Percentiles rank a stretch among this genome's conserved stretches.
These are phyloP conservation scores for Leptura quadrifasciata DNA, from an alignment of 2,888 invertebrate genomes.

Conservation along the genomic window DNA sequence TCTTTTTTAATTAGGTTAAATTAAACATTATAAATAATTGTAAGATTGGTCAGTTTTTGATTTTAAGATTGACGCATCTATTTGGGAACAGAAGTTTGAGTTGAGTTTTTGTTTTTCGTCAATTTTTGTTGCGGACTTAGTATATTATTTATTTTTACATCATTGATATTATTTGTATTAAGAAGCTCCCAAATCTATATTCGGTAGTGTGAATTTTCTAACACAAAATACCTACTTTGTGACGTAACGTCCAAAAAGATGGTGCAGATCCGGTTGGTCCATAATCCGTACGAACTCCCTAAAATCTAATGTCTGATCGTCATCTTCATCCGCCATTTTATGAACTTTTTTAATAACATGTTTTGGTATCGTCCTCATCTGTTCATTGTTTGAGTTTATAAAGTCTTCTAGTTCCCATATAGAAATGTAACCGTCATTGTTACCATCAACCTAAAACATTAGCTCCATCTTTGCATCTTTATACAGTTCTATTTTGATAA, in stretches of 20 bases:
- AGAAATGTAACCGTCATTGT: constrained; percentile 83
- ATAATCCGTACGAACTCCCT: constrained; percentile 84
- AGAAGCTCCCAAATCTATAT: too few relatives aligned
- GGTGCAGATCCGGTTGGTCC: constrained; percentile 75
- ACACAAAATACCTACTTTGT: constrained; percentile 32
- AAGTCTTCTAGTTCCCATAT: constrained; percentile 80
- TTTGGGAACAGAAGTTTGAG: too few relatives aligned
- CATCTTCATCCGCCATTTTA: constrained; percentile 79
- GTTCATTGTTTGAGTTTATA: constrained; percentile 77
- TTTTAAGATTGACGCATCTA: too few relatives aligned
- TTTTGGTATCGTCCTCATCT: constrained; percentile 79
- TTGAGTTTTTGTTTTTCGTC: too few relatives aligned
- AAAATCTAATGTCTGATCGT: constrained; percentile 82
- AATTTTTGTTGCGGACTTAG: too few relatives aligned
- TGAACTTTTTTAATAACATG: constrained; percentile 81
- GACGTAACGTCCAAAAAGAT: constrained; percentile 39
- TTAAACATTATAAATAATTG: too few relatives aligned
- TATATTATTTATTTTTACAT: too few relatives aligned
- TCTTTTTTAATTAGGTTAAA: too few relatives aligned
- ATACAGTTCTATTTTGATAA: not conserved
- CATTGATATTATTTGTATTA: too few relatives aligned
- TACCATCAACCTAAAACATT: constrained; percentile 80
- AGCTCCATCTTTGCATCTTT: not conserved
- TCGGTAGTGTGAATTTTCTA: too few relatives aligned
- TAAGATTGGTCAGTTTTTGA: too few relatives aligned